Base-by-base conservation (phyloP, 2,888 invertebrate genomes). In the Eugnorisma glareosa region DNA sequence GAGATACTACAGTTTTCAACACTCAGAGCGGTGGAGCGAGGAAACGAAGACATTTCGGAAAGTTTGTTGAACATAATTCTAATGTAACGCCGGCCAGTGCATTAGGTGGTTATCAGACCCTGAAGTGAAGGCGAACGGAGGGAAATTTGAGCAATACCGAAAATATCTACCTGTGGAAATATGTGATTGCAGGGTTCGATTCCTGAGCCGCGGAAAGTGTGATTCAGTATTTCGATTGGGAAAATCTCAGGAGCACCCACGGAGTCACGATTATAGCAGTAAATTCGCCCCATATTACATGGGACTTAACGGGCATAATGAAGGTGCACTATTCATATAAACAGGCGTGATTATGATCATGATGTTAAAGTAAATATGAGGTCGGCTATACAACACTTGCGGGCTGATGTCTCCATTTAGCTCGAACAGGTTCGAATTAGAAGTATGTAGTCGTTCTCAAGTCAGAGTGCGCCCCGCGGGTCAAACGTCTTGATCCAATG, bases 21-120 rank as follows among this genome's bases (percentile, higher is more conserved):
- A 83, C 67, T 66, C 77, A 21, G 37, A 45, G 67, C 81, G 66
- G 18, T 54, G 66, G 64, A 80, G 84, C 81, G 80, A 51, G 72
- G 69, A 79, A 84, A 73, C 59, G 64, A 84, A 72, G 71, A 84
- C 72, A 59, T 78, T 83, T 83, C 81, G 48, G 79, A 84, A 84
- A 67, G 71, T 79, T 72, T 67, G 57, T 21, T 69, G 43, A 78
- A 69, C 69, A 67, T 78, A 43, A 77, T 66, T 83, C 7, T 37
- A 78, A 80, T 83, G 77, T 77, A 80, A 37, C 57, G 64, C 15
- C 10, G 43, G 57, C 77, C 21, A 48, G 24, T 35, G 71, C 72
- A 59, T 84, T 79, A 64, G 66, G 67, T 71, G 79, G 24, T 84
- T 79, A 84, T 79, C 40, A 84, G 79, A 84, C 70, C 84, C 84